Evolutionary conservation across 2,797 vertebrate species (phyloP), one percentile per base, ranked within the genome.

Genomic region (Hypotaenidia okinawae): DNA sequence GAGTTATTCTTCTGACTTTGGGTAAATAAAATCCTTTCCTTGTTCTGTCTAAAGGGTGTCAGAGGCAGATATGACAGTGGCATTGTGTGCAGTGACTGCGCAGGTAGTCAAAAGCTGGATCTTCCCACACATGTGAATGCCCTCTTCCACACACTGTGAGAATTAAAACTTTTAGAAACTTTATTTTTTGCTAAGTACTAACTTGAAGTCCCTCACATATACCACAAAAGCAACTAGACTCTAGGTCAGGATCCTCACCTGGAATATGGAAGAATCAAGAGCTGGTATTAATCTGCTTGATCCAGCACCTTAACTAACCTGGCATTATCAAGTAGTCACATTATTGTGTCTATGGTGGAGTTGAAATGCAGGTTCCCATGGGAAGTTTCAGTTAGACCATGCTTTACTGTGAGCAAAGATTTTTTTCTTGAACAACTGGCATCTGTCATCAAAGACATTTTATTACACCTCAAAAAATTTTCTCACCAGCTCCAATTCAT

Each of bases 401-500:
- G 69, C 5, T 73, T 81, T 94, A 58, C 49, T 62, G 24, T 21
- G 11, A 63, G 14, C 5, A 63, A 52, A 67, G 14, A 1, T 37
- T 9, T 49, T 87, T 68, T 78, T 15, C 62, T 72, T 81, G 54
- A 66, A 90, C 17, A 90, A 78, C 51, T 59, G n/a, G 68, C 58
- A 93, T 89, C 41, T 91, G 62, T n/a, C 69, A 87, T 93, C 58
- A 85, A 94, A 95, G 79, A 51, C 22, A 41, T 91, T 89, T 64
- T 83, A 72, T 77, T 90, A 87, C 10, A 79, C 24, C 76, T 94
- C 57, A 68, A 24, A 89, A 94, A 73, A 63, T 25, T 0, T 59
- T 74, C 54, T 90, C 32, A 81, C 18, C 30, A 49, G 39, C 41
- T 91, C 32, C 32, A 47, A 3, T 39, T 87, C 41, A n/a, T n/a